A percentile compares a stretch with the other conserved stretches of the same genome.
Conservation (phyloP, 1,140 invertebrate species). For the Drosophila pseudoobscura region DNA sequence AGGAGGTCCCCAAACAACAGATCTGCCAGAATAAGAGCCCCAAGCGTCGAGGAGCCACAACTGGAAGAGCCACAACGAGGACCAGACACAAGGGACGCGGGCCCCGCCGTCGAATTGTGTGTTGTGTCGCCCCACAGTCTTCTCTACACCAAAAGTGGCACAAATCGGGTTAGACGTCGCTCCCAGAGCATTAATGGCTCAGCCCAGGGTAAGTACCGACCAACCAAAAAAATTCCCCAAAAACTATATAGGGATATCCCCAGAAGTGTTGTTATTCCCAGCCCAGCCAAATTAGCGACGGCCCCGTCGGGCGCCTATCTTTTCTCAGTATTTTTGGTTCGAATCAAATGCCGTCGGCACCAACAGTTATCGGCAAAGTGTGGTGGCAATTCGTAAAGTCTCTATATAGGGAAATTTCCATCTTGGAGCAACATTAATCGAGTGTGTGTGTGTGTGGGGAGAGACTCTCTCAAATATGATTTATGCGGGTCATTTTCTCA, state of each 20-base stretch:
- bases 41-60: constrained; percentile 27
- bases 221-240: neutral
- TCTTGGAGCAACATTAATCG: constrained; percentile 27
- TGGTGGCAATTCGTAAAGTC: neutral
- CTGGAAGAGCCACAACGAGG: neutral
- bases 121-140: constrained; percentile 72
- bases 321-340: neutral
- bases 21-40: constrained; percentile 10
- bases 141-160: constrained; percentile 83
- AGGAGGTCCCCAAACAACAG: constrained; percentile 38
- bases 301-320: neutral
- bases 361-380: neutral
- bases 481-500: constrained; percentile 53
- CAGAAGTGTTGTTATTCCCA: constrained; percentile 24
- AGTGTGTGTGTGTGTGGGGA: neutral
- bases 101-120: constrained; percentile 53
- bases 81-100: constrained; percentile 43
- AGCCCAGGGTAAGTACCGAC: constrained; percentile 82
- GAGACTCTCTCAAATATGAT: constrained; percentile 33
- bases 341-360: constrained; percentile 30
- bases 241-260: neutral
- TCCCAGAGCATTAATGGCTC: constrained; percentile 84
- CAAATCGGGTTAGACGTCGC: constrained; percentile 83
- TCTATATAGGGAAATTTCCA: constrained; percentile 26
- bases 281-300: constrained; percentile 17